These are phyloP conservation scores for Atherinomorus stipes DNA, from an alignment of 2,113 vertebrate genomes.

Conservation along the genomic window DNA sequence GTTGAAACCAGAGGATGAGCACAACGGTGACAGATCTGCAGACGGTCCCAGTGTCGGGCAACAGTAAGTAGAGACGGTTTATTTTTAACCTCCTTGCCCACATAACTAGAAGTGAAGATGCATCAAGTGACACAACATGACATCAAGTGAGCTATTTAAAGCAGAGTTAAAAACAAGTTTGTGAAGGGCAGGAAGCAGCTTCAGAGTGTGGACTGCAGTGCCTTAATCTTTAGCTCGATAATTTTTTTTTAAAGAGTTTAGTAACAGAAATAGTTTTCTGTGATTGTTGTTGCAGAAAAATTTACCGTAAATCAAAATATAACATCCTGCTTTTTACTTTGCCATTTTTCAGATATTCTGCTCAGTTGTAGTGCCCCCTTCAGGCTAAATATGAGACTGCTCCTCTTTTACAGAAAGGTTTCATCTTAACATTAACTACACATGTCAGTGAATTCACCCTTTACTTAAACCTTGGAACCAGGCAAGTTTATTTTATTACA, in stretches of 20 bases:
- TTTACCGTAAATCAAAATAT: neutral
- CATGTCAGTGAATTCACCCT: too few species aligned
- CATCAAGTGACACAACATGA: neutral
- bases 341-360: neutral
- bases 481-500: too few species aligned
- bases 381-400: neutral
- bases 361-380: conserved; percentile 3
- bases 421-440: too few species aligned
- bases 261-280: neutral
- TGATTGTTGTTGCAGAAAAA: too few species aligned
- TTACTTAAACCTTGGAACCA: too few species aligned
- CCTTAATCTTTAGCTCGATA: too few species aligned
- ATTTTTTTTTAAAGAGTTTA: neutral
- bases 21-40: conserved; percentile 41
- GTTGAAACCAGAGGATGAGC: conserved; percentile 27
- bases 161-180: conserved; percentile 1
- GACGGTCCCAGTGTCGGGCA: conserved; percentile 59
- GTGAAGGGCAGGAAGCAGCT: neutral
- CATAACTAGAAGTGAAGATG: conserved; percentile 8
- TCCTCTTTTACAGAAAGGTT: too few species aligned
- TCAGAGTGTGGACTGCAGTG: too few species aligned
- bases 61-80: conserved; percentile 68
- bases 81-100: conserved; percentile 8
- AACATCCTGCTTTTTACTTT: neutral
- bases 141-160: conserved; percentile 15